Evolutionary conservation across 2,888 invertebrate genomes (phyloP).

Genomic region (Lithophane semibrunnea): DNA sequence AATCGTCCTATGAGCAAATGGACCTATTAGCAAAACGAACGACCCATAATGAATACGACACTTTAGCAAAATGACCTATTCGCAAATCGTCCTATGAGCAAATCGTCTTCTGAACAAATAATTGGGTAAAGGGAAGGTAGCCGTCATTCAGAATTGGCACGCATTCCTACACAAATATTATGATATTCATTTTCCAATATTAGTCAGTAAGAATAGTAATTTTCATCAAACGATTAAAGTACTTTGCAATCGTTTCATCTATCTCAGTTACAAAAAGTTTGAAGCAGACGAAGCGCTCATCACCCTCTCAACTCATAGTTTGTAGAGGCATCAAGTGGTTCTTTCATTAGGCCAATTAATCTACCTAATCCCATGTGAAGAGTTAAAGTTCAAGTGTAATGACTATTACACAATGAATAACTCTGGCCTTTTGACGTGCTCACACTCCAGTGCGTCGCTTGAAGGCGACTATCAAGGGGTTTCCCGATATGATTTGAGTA

Average conservation of each 20-base stretch:
- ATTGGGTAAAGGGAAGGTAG: background rate
- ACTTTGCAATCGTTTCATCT: constrained; percentile 3
- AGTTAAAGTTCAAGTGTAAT: constrained; percentile 56
- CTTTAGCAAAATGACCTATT: no score
- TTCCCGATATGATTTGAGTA: constrained; percentile 1
- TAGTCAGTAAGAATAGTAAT: background rate
- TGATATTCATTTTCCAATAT: background rate
- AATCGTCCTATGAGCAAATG: no score
- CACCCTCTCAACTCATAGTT: constrained; percentile 48
- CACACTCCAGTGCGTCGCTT: constrained; percentile 5
- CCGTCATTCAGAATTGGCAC: background rate
- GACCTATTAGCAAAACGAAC: no score
- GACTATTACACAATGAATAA: constrained; percentile 31
- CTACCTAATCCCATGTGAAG: constrained; percentile 53
- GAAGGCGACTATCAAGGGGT: constrained; percentile 9
- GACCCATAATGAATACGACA: no score
- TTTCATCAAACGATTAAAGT: background rate
- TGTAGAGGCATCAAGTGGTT: constrained; percentile 49
- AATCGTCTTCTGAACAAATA: no score
- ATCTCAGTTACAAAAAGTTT: constrained; percentile 46
- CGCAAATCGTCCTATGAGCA: no score
- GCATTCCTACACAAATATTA: background rate
- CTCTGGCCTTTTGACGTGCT: constrained; percentile 30
- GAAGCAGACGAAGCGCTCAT: constrained; percentile 41
- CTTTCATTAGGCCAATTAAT: constrained; percentile 57